Evolutionary conservation across 2,113 vertebrate species (phyloP), one percentile per base, ranked within the genome.

Genomic region (Caracal caracal): DNA sequence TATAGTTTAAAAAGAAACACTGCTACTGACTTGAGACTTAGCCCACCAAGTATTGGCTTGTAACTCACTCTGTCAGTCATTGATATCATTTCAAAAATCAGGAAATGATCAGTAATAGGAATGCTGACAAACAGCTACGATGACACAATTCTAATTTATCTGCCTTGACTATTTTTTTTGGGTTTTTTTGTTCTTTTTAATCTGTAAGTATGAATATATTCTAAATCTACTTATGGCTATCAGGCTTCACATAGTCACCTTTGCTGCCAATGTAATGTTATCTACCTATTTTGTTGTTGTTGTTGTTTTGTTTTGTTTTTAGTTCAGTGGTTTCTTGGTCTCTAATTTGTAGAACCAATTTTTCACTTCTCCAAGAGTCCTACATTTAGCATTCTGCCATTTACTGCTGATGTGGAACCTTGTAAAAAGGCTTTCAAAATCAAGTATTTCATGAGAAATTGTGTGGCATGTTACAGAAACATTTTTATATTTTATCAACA

Each of bases 151-250:
- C 95, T 98, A 95, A 97, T 97, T 97, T 97, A 97, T 97, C 95
- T 98, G 92, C 17, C 53, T 61, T 96, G 96, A 97, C 49, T 96
- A 95, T 0, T 97, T 98, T 98, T 40, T 43, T 43, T 0, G 43
- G 43, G 7, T 97, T n/a, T 94, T 97, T n/a, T 61, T 26, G 13
- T 9, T 93, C 49, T 26, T 30, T 15, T 93, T 68, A 93, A 94
- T 98, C 96, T 98, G 53, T 97, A 97, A 97, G 53, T 94, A n/a
- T 98, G 97, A 93, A 98, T 98, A 97, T 97, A 63, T 98, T 98
- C 97, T 98, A 95, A 98, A 95, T 97, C 97, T 98, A 91, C 94
- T 98, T 98, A 88, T 98, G 98, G 93, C 95, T 98, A 61, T 51
- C 61, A 97, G 93, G 97, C 96, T 97, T 87, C 87, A 98, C 81